Evolutionary conservation across 2,888 invertebrate species (phyloP), one percentile per base, ranked within the genome.

Genomic region (Nezara viridula): DNA sequence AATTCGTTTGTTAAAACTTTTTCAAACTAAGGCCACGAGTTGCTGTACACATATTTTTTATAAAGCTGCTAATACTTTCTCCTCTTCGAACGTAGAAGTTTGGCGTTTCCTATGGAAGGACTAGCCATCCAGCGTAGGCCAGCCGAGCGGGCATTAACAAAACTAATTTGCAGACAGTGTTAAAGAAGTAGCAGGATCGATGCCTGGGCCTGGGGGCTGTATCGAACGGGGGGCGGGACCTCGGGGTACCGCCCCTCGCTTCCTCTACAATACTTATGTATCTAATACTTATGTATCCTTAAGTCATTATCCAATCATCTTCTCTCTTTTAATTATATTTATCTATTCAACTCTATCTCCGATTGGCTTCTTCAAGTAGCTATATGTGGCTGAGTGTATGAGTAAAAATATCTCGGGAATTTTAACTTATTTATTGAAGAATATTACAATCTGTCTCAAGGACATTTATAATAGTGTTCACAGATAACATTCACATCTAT

Each of bases 201-300:
- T 81, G 40, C 16, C 12, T 2, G 81, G 44, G 16, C n/a, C 12
- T 1, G n/a, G 81, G 19, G 21, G 77, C 77, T 77, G 81, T 81
- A 81, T 81, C 81, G 81, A 81, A 12, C 81, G 81, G 81, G 12
- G 21, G 81, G 81, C 81, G 81, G 81, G 81, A 24, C 81, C 16
- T 10, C 14, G 0, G 44, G 81, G 81, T 21, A 7, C 24, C 81
- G 44, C 44, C 81, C 44, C 44, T n/a, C 44, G 4, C 44, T 44
- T 40, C 14, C 44, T 81, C 81, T n/a, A 40, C 81, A 47, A 81
- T 81, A 81, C 81, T 81, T 81, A 81, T 81, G 81, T 81, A 81
- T 81, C 81, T 44, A 81, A 81, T 81, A 81, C 81, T 81, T 81
- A 81, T 81, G 81, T 81, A 81, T 21, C n/a, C 81, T n/a, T 81